A percentile compares a stretch with the other conserved stretches of the same genome.
These are phyloP conservation scores for Drosophila meridiana DNA, from an alignment of 2,888 invertebrate genomes.

Conservation along the genomic window DNA sequence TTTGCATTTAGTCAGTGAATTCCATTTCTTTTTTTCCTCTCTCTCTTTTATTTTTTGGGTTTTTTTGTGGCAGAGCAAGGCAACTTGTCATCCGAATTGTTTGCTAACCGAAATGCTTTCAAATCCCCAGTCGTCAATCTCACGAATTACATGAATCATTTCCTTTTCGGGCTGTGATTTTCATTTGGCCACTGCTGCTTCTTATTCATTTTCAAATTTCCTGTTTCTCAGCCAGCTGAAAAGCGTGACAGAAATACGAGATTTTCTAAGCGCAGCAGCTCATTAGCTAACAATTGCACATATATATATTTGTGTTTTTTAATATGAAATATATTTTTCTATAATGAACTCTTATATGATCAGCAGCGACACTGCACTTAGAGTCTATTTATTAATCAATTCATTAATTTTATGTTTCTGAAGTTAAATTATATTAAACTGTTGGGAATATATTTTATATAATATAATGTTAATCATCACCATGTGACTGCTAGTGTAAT, in stretches of 20 bases:
- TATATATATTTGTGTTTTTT: too few relatives aligned
- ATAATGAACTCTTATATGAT: neutral
- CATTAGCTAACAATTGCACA: neutral
- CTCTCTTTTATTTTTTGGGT: constrained; percentile 14
- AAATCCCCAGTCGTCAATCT: constrained; percentile 40
- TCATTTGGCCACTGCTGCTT: neutral
- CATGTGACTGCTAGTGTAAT: too few relatives aligned
- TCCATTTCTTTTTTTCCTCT: constrained; percentile 9
- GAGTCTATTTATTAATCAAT: too few relatives aligned
- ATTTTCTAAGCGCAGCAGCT: neutral
- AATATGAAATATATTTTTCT: neutral
- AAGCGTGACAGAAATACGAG: constrained; percentile 5
- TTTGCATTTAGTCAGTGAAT: constrained; percentile 47
- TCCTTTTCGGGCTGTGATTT: constrained; percentile 11
- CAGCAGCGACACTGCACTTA: too few relatives aligned
- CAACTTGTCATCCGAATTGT: constrained; percentile 26
- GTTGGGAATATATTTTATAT: too few relatives aligned
- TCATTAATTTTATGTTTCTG: too few relatives aligned
- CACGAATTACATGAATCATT: constrained; percentile 38
- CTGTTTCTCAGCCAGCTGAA: neutral
- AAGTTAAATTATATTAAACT: too few relatives aligned
- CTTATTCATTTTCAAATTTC: constrained; percentile 6
- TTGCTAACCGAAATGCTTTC: constrained; percentile 17
- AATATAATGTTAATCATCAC: too few relatives aligned
- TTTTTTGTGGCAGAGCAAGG: neutral